A percentile compares a stretch with the other conserved stretches of the same genome.
Evolutionary conservation across 2,888 invertebrate genomes (phyloP).

Genomic region (Spodoptera picta): DNA sequence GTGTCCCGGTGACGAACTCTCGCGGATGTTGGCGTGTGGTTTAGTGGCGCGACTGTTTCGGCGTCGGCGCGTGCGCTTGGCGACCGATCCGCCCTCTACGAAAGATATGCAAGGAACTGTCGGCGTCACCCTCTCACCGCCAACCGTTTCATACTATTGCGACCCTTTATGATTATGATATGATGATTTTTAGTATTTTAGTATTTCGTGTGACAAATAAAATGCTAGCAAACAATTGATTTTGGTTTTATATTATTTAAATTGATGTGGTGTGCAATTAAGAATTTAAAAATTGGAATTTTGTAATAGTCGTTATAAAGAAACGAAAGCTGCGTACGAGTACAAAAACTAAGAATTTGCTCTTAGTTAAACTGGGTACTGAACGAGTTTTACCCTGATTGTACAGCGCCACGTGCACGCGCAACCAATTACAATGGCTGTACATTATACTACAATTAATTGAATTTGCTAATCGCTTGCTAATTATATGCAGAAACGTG

Average conservation of each 20-base stretch:
- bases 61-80: conserved; percentile 89
- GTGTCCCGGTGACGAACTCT: conserved; percentile 95
- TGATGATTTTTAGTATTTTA: not conserved
- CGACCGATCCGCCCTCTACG: conserved; percentile 74
- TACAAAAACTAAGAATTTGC: not conserved
- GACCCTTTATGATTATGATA: conserved; percentile 62
- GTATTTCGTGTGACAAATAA: conserved; percentile 6
- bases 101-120: conserved; percentile 91
- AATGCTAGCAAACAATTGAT: not conserved
- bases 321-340: conserved; percentile 1
- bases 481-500: conserved; percentile 17
- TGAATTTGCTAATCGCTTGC: conserved; percentile 11
- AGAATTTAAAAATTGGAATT: not conserved
- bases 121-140: conserved; percentile 93
- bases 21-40: conserved; percentile 91
- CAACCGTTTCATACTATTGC: conserved; percentile 78
- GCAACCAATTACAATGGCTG: not conserved
- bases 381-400: conserved; percentile 5
- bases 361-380: not conserved
- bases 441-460: not conserved
- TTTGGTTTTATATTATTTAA: not conserved
- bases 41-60: conserved; percentile 91
- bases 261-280: not conserved
- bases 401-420: not conserved
- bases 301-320: no score